phyloP scores from a whole-genome alignment of 2,888 invertebrate genomes.

The Maniola hyperantus region DNA sequence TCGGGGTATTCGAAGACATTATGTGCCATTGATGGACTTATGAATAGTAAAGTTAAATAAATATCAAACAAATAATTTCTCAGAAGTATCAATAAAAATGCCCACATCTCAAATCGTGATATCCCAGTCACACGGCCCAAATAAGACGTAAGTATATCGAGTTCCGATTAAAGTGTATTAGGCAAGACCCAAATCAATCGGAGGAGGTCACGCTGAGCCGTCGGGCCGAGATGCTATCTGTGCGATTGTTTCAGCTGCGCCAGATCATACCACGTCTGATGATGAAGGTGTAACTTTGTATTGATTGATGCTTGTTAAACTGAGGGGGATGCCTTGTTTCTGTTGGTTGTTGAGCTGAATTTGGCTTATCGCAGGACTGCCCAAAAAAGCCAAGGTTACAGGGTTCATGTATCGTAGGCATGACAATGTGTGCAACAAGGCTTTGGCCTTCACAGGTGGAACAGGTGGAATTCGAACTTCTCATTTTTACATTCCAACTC shows the following conservation, averaged over 20 bases:
- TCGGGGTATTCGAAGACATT: no score
- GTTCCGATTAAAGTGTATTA: slow-evolving; percentile 29
- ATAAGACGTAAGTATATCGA: slow-evolving; percentile 37
- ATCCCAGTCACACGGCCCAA: slow-evolving; percentile 27
- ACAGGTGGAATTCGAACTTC: no score
- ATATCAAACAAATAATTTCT: slow-evolving; percentile 8
- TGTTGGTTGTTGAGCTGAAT: slow-evolving; percentile 3
- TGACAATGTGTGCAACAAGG: no score
- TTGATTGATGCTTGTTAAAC: slow-evolving; percentile 29
- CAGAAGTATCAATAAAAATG: slow-evolving; percentile 17
- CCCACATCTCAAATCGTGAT: slow-evolving; percentile 20
- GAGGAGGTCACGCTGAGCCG: slow-evolving; percentile 54
- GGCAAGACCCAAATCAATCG: slow-evolving; percentile 39
- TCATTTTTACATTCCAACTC: background rate
- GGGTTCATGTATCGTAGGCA: no score
- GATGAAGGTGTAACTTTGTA: slow-evolving; percentile 33
- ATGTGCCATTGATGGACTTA: background rate
- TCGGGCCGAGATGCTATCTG: slow-evolving; percentile 30
- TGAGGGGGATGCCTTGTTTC: slow-evolving; percentile 7
- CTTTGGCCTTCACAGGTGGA: no score
- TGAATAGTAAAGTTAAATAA: background rate
- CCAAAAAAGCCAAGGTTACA: no score
- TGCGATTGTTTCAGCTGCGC: slow-evolving; percentile 22
- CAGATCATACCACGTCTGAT: slow-evolving; percentile 17
- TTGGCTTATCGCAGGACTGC: background rate